A percentile compares a stretch with the other conserved stretches of the same genome.
These are phyloP conservation scores for Yoshiicerus persimilis DNA, from an alignment of 1,140 invertebrate genomes.

Conservation along the genomic window DNA sequence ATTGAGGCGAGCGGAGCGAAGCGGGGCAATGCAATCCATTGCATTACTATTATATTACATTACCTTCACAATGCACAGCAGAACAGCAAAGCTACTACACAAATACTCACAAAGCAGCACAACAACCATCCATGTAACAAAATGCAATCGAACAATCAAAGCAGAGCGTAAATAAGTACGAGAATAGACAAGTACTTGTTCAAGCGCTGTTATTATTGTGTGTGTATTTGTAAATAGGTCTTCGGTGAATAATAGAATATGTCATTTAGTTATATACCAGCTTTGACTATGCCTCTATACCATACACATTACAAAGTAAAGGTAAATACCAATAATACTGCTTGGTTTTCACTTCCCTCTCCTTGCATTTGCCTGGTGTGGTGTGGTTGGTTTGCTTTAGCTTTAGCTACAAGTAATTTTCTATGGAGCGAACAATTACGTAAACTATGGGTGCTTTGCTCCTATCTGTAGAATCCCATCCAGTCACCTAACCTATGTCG, in stretches of 20 bases:
- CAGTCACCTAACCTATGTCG: not conserved
- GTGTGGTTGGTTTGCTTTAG: no score
- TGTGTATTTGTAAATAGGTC: conserved; percentile 13
- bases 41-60: not conserved
- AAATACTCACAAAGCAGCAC: not conserved
- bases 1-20: conserved; percentile 1
- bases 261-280: not conserved
- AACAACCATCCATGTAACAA: not conserved
- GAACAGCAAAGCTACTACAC: not conserved
- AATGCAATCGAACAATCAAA: conserved; percentile 14
- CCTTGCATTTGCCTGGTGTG: no score
- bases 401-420: not conserved
- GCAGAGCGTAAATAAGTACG: not conserved
- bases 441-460: not conserved
- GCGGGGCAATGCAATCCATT: not conserved
- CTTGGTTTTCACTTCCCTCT: not conserved
- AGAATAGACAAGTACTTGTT: not conserved
- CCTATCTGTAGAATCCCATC: not conserved
- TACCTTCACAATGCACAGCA: not conserved
- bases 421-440: not conserved
- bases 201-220: not conserved
- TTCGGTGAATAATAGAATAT: conserved; percentile 4
- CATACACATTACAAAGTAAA: not conserved
- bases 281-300: not conserved
- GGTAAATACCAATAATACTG: not conserved